Base-by-base conservation (phyloP, 2,888 invertebrate species). In the Xanthia togata region DNA sequence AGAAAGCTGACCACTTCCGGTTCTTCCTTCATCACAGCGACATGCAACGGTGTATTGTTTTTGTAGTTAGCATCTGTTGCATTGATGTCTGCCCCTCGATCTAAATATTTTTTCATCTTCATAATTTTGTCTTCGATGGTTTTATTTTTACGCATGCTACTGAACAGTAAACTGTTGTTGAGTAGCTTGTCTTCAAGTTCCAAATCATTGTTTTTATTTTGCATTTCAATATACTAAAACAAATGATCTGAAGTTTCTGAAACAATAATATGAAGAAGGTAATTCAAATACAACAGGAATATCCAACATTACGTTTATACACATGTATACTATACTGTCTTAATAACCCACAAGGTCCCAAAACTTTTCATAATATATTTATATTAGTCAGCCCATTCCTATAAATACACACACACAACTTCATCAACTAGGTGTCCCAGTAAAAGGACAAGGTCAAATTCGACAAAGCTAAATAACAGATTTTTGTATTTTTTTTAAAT, bases 41-140 rank as follows among this genome's bases (percentile, higher is more conserved):
- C 71, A 76, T 90, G 90, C 35, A 89, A 74, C 4, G 86, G 84
- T 35, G 88, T 86, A 70, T 89, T 89, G 53, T 78, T 62, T 47
- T 77, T 78, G 55, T 88, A 71, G 78, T 89, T 86, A 0, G 82
- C 86, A 64, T 90, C 89, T n/a, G 47, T 71, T 11, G 88, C 81
- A 76, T 90, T 89, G 9, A 90, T 75, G 35, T 90, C 84, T 55
- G 90, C 89, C 9, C 89, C 89, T 38, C 78, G 73, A 9, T 81
- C 64, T 55, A 89, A 73, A 70, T 79, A 84, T 62, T 75, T 78
- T 31, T 41, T 35, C 8, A 89, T 76, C 44, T 81, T 83, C 20
- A 67, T 70, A 26, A 82, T 50, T 77, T 88, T 87, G 35, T 82
- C 81, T 41, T 80, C 70, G n/a, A 55, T 20, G 8, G 55, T 20